Evolutionary conservation across 2,888 invertebrate species (phyloP).

Genomic region (Limnephilus marmoratus): DNA sequence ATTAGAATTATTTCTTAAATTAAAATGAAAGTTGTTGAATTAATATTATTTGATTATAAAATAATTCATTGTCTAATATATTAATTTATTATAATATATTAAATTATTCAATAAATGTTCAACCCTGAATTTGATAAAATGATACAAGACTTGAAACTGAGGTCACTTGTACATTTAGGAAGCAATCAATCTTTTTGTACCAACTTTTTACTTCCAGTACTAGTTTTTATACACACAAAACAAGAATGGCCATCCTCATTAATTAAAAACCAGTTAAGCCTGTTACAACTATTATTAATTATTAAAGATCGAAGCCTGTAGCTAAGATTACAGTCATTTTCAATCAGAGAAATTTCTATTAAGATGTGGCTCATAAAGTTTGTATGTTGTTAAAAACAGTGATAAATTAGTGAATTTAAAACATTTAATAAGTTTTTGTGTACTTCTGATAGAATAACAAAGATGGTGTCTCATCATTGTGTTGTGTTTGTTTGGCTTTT

Average conservation of each 20-base stretch:
- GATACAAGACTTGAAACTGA: background rate
- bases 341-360: background rate
- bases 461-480: background rate
- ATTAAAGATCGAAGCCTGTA: background rate
- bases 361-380: background rate
- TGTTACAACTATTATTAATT: background rate
- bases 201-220: background rate
- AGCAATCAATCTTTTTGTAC: background rate
- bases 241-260: background rate
- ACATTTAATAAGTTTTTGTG: background rate
- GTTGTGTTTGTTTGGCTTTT: background rate
- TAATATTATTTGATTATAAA: too few species aligned
- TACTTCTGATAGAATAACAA: background rate
- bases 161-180: background rate
- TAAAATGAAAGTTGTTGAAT: too few species aligned
- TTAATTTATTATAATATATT: too few species aligned
- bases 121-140: background rate
- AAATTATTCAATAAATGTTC: background rate
- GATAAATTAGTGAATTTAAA: background rate
- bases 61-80: too few species aligned
- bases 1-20: too few species aligned
- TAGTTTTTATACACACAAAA: background rate
- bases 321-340: background rate
- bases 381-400: background rate
- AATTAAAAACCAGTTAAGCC: background rate